Conservation (phyloP, 2,797 vertebrate genomes). For the Streptopelia turtur region DNA sequence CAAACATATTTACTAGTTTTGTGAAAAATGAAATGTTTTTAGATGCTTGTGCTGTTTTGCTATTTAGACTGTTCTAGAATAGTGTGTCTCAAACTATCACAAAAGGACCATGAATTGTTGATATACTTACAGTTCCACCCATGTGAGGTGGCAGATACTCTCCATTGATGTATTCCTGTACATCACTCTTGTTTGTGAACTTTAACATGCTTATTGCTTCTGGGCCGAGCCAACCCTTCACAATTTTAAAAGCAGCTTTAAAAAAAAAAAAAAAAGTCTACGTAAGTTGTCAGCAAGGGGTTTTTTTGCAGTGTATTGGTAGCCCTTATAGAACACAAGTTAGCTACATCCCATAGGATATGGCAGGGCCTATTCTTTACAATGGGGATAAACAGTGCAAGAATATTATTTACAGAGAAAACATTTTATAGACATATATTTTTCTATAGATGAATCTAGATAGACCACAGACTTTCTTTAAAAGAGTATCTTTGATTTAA, state of each 20-base stretch:
- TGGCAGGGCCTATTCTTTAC: not conserved
- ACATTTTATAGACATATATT: not conserved
- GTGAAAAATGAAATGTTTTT: not conserved
- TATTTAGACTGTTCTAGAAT: not conserved
- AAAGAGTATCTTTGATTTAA: not conserved
- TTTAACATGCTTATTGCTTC: slow-evolving; percentile 93
- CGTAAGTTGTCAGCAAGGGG: rapidly evolving
- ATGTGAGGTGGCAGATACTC: slow-evolving; percentile 93
- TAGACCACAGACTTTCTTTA: not conserved
- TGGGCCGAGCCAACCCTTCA: slow-evolving; percentile 95
- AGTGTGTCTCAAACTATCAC: not conserved
- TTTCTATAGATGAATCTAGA: not conserved
- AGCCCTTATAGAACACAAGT: not conserved
- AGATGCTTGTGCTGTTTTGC: not conserved
- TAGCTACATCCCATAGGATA: not conserved
- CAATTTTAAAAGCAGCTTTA: slow-evolving; percentile 95
- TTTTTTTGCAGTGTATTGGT: not conserved
- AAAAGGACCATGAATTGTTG: not conserved
- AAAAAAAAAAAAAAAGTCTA: not conserved
- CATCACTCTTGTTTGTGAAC: slow-evolving; percentile 87
- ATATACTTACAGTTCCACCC: slow-evolving; percentile 91
- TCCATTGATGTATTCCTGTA: slow-evolving; percentile 85
- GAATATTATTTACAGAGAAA: not conserved
- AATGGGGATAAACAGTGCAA: not conserved
- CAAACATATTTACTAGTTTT: not conserved